Evolutionary conservation across 2,113 vertebrate genomes (phyloP), one percentile per base, ranked within the genome.

Genomic region (Chaetops frenatus): DNA sequence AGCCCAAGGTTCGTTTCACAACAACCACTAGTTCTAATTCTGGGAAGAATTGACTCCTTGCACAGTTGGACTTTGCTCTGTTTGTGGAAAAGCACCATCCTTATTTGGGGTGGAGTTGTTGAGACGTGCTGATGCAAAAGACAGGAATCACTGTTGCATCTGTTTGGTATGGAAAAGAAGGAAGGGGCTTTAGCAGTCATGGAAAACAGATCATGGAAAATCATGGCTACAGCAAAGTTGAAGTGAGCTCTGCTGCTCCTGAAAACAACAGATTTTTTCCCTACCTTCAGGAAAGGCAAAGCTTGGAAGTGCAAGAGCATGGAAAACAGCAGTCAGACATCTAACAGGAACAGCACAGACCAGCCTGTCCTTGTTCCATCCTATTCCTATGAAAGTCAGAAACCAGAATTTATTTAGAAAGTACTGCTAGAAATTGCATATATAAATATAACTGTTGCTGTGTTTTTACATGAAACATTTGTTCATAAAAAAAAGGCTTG

Each of bases 31-130:
- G 38, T 38, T 38, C 38, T 38, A 38, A 38, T 10, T 38, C 38
- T 38, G 38, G 38, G 38, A 38, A 38, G 38, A 38, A 38, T 38
- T 38, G 38, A 38, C 38, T 38, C 38, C n/a, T n/a, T n/a, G n/a
- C 95, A 94, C 81, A 88, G 76, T 94, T 95, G 93, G 90, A 92
- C 57, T 81, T 86, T 8, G 4, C 64, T 61, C 35, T 95, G 71
- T 81, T 95, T 92, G 60, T 92, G 76, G 36, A 76, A 93, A 94
- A 81, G 31, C 87, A 51, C 33, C 3, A 3, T 79, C 33, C 51
- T 81, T 74, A 44, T 72, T 78, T 71, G 65, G 79, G 28, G 38
- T 47, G 60, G 60, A 50, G 56, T 10, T 72, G n/a, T 61, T 65
- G 31, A 48, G 50, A 61, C 0, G 0, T 40, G 40, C 45, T 80